A percentile compares a stretch with the other conserved stretches of the same genome.
These are phyloP conservation scores for Hassar affinis DNA, from an alignment of 2,113 vertebrate genomes.

Conservation along the genomic window DNA sequence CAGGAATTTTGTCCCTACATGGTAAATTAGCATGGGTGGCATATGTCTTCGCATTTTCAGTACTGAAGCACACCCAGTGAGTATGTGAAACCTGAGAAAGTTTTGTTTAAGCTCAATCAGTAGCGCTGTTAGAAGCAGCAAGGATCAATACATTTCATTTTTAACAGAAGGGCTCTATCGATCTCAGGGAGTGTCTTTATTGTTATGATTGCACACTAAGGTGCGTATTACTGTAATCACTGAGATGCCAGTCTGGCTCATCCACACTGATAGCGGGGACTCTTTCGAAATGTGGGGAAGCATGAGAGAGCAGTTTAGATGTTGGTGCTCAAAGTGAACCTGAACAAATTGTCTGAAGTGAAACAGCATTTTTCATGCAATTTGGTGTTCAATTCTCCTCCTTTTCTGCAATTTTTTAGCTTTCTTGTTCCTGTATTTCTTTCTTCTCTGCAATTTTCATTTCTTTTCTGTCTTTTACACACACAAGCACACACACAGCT, in stretches of 20 bases:
- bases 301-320: conserved; percentile 36
- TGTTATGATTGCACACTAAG: conserved; percentile 56
- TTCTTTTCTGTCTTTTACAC: conserved; percentile 21
- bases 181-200: conserved; percentile 59
- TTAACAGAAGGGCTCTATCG: conserved; percentile 69
- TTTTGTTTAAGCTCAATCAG: conserved; percentile 67
- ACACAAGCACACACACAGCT: conserved; percentile 22
- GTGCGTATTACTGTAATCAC: conserved; percentile 69
- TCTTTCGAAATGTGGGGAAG: conserved; percentile 32
- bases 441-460: conserved; percentile 22
- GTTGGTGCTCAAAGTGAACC: conserved; percentile 39
- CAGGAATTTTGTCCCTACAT: neutral
- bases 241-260: conserved; percentile 59
- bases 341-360: conserved; percentile 50
- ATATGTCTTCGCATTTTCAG: neutral
- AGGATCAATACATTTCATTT: conserved; percentile 76
- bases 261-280: conserved; percentile 51
- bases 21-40: neutral
- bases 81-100: conserved; percentile 48
- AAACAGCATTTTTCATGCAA: conserved; percentile 43
- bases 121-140: conserved; percentile 61
- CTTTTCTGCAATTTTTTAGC: conserved; percentile 27
- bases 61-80: neutral
- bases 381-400: conserved; percentile 41
- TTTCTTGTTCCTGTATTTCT: conserved; percentile 1